A percentile compares a stretch with the other conserved stretches of the same genome.
These are phyloP conservation scores for Hippopotamus amphibius DNA, from an alignment of 2,113 vertebrate genomes.

Conservation along the genomic window DNA sequence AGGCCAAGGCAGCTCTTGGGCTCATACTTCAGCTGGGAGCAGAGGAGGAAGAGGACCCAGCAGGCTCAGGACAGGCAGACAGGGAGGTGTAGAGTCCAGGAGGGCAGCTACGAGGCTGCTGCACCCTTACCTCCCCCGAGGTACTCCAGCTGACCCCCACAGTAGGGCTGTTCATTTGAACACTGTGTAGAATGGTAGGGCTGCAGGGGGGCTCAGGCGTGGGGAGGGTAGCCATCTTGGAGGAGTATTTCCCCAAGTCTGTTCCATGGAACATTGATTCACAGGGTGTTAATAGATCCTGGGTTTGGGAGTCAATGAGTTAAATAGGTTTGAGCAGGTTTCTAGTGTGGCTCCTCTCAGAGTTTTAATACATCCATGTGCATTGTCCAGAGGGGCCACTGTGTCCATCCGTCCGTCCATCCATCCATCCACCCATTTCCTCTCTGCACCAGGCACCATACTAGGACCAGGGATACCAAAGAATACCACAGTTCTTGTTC, in stretches of 20 bases:
- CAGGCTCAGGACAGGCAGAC: not conserved
- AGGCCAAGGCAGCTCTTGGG: not conserved
- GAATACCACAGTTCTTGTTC: not conserved
- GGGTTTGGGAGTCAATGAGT: not conserved
- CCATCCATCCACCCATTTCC: not conserved
- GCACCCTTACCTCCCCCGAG: fast-evolving
- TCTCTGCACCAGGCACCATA: not conserved
- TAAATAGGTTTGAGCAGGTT: not conserved
- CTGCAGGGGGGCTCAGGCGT: not conserved
- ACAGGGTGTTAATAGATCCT: not conserved
- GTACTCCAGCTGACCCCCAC: fast-evolving
- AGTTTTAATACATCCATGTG: not conserved
- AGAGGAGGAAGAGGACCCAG: not conserved
- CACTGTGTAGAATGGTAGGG: not conserved
- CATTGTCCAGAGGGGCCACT: not conserved
- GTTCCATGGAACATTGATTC: not conserved
- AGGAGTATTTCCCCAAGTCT: not conserved
- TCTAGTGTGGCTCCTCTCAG: not conserved
- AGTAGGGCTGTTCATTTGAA: not conserved
- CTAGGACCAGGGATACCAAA: not conserved
- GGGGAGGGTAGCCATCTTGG: not conserved
- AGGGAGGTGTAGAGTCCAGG: not conserved
- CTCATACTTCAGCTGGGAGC: not conserved
- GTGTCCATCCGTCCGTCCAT: not conserved
- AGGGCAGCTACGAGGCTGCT: not conserved